phyloP scores from a whole-genome alignment of 1,140 invertebrate species.

The Glossosoma conforme region DNA sequence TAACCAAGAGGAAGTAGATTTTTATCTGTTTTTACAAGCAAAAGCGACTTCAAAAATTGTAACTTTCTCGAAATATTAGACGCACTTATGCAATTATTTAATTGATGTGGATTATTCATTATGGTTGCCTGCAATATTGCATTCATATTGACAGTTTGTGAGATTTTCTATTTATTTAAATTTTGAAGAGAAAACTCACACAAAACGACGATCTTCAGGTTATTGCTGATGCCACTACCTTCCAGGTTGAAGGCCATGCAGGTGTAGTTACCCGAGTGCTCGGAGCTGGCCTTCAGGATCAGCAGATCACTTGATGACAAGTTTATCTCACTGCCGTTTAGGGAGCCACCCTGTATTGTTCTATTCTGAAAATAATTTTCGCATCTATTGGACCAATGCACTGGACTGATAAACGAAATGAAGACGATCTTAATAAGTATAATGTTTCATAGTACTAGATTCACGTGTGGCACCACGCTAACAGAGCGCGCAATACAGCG shows the following conservation, averaged over 20 bases:
- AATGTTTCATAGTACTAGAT: too few species aligned
- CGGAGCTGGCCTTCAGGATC: slow-evolving; percentile 21
- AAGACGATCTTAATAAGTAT: too few species aligned
- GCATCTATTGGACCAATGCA: neutral
- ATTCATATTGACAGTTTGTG: neutral
- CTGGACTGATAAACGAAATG: too few species aligned
- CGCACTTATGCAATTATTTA: too few species aligned
- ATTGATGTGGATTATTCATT: too few species aligned
- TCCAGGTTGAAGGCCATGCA: slow-evolving; percentile 29
- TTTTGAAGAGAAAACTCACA: slow-evolving; percentile 18
- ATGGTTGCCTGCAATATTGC: too few species aligned
- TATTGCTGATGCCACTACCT: slow-evolving; percentile 23
- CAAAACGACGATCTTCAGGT: slow-evolving; percentile 18
- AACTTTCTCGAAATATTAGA: too few species aligned
- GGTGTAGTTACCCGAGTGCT: slow-evolving; percentile 24
- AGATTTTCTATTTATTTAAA: neutral
- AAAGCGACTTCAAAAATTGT: too few species aligned
- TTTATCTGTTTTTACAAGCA: too few species aligned
- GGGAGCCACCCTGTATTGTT: slow-evolving; percentile 22
- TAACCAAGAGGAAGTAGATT: too few species aligned
- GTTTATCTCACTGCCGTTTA: slow-evolving; percentile 29
- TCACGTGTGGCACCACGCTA: too few species aligned
- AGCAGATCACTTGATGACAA: slow-evolving; percentile 25
- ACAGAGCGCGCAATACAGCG: too few species aligned
- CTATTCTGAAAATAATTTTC: slow-evolving; percentile 20